phyloP scores from a whole-genome alignment of 1,140 invertebrate species.

The Euura lappo region DNA sequence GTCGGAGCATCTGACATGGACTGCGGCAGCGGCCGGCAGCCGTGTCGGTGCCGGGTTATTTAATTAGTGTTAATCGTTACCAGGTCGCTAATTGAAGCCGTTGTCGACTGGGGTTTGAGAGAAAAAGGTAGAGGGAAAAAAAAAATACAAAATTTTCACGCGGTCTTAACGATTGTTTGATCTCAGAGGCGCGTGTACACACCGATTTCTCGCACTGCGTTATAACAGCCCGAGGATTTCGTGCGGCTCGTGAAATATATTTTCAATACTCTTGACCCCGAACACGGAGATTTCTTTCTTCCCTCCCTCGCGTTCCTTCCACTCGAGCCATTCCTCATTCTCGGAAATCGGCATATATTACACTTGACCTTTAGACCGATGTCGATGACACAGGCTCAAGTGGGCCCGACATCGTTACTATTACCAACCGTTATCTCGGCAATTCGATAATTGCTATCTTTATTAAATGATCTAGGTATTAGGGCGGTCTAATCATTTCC shows the following conservation, averaged over 20 bases:
- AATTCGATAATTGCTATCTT: no score
- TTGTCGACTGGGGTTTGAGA: neutral
- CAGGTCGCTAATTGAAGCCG: neutral
- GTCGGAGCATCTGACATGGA: neutral
- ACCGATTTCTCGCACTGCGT: conserved; percentile 1
- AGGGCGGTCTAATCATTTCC: no score
- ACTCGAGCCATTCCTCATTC: neutral
- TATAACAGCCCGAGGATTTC: neutral
- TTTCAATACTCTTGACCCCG: neutral
- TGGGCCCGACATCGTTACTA: no score
- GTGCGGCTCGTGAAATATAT: neutral
- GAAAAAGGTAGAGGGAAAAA: neutral
- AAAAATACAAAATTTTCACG: conserved; percentile 4
- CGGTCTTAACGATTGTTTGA: conserved; percentile 7
- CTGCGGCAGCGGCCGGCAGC: conserved; percentile 14
- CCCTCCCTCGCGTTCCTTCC: neutral
- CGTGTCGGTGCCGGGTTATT: neutral
- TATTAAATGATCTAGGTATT: no score
- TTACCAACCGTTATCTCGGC: no score
- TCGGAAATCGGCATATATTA: neutral
- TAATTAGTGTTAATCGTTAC: conserved; percentile 7
- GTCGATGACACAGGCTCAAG: no score
- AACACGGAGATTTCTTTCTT: neutral
- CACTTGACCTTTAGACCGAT: no score
- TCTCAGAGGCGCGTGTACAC: neutral